Evolutionary conservation across 2,888 invertebrate species (phyloP), one percentile per base, ranked within the genome.

Genomic region (Palloptera scutellata): DNA sequence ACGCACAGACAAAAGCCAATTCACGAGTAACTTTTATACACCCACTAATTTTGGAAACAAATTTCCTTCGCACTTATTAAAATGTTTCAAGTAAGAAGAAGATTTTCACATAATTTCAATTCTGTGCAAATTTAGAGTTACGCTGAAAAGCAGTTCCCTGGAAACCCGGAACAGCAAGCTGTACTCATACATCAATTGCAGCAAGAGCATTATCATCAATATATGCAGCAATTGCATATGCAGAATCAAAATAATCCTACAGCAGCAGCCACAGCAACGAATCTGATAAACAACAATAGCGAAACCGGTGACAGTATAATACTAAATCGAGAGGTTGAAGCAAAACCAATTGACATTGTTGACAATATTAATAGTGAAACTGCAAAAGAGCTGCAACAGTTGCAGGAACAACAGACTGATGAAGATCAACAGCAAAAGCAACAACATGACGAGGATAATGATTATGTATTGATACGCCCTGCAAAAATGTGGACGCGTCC

Each of bases 121-220:
- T 61, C n/a, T 43, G 15, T 60, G 10, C 54, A 51, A 66, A 68
- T 59, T 11, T 61, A 84, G 80, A 89, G 91, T 67, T 97, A 99
- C 84, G 96, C 98, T 0, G 95, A 97, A 77, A 97, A 98, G 81
- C 98, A 98, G 82, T 92, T 90, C 80, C 92, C 93, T 0, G 92
- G 91, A 1, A 92, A 93, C 83, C 91, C 91, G 1, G 93, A 93
- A 76, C 92, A 98, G 87, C 99, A 99, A 88, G 96, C 94, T 0
- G 90, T 95, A 53, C 87, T 99, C 40, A 95, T 99, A 67, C 88
- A 92, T 66, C 98, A 98, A 82, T 86, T 99, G 57, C 99, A 99
- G 86, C 98, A 98, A 77, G 97, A 99, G 80, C 99, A 99, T 85
- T 99, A 97, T 83, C 96, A 97, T 82, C 98, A 98, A 81, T 99